phyloP scores from a whole-genome alignment of 2,113 vertebrate species.

The Aegithalos caudatus region DNA sequence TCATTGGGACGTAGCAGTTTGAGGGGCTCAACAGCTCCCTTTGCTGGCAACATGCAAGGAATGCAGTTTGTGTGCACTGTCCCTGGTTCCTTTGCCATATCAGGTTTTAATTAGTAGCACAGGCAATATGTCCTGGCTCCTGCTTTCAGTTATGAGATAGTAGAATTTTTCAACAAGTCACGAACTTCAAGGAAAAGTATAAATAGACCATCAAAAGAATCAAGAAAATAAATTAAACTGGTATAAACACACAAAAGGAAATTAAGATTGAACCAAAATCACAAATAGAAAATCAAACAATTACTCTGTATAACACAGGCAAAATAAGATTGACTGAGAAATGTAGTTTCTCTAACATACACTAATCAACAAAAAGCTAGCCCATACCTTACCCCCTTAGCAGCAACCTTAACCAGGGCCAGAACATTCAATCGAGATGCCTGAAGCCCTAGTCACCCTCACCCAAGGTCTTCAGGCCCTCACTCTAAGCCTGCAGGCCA shows the following conservation, averaged over 20 bases:
- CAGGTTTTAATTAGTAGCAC: not conserved
- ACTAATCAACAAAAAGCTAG: not conserved
- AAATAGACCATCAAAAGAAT: not conserved
- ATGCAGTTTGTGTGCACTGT: not conserved
- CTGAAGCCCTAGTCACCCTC: not conserved
- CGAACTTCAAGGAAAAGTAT: not conserved
- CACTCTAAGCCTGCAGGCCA: not conserved
- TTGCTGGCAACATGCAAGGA: constrained; percentile 21
- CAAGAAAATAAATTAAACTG: not conserved
- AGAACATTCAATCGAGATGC: not conserved
- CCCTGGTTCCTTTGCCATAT: rapidly evolving
- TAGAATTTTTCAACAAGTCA: not conserved
- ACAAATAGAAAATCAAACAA: not conserved
- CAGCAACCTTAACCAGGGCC: not conserved
- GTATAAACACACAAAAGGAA: not conserved
- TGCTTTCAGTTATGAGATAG: not conserved
- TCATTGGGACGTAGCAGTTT: not conserved
- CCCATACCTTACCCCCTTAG: not conserved
- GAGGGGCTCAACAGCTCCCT: constrained; percentile 15
- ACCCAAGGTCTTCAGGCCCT: not conserved
- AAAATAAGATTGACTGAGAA: not conserved
- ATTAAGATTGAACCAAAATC: not conserved
- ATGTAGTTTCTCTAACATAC: not conserved
- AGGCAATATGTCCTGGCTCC: not conserved
- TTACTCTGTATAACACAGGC: not conserved